Conservation (phyloP, 37 sponge, comb jelly and placozoan species). For the Chondrilla cf. caribensis region DNA sequence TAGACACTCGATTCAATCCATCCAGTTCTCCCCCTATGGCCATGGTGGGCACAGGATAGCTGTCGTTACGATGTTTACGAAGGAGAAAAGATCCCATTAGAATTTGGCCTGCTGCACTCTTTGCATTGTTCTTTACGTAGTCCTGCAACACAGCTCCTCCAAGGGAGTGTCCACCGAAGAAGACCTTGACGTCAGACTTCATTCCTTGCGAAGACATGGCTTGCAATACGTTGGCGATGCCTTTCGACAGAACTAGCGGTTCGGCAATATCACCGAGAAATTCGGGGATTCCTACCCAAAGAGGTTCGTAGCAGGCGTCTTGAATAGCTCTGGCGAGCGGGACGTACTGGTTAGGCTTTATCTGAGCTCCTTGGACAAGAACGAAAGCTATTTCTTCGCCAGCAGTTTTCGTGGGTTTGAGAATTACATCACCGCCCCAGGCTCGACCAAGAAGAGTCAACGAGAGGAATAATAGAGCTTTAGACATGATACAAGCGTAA, state of each 20-base stretch:
- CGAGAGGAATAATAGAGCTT: no score
- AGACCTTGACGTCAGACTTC: neutral
- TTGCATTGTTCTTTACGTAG: neutral
- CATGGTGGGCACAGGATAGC: conserved; percentile 23
- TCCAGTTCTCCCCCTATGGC: conserved; percentile 19
- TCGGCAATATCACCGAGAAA: neutral
- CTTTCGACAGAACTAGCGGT: conserved; percentile 17
- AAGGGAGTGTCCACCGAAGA: conserved; percentile 23
- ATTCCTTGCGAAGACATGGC: conserved; percentile 25
- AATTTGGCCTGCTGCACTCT: neutral
- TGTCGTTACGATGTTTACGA: conserved; percentile 20
- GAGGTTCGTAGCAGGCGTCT: neutral
- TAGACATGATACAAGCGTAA: no score
- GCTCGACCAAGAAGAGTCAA: neutral
- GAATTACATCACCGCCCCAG: conserved; percentile 5
- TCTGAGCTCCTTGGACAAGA: conserved; percentile 19
- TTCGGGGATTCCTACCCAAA: conserved; percentile 23
- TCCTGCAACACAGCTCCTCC: conserved; percentile 21
- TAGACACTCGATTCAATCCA: conserved; percentile 29
- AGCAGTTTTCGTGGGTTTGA: neutral
- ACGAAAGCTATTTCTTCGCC: neutral
- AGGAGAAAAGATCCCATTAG: conserved; percentile 28
- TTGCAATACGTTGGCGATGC: neutral
- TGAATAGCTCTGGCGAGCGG: conserved; percentile 20
- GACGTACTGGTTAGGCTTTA: conserved; percentile 17